Conservation (phyloP, 2,888 invertebrate species). For the Hypsopygia costalis region DNA sequence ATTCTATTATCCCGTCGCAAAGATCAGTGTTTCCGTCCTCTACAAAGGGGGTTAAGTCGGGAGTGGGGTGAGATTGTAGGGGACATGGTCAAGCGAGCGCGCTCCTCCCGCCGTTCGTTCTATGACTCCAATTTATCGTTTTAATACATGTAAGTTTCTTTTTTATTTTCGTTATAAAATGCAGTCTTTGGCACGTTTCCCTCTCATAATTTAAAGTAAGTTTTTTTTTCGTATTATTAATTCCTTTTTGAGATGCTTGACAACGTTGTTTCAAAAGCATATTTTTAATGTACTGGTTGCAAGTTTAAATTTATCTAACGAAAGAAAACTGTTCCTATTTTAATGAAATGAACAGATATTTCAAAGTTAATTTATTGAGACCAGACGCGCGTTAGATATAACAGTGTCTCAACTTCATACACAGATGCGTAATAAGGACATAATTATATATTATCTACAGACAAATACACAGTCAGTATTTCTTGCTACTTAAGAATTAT, state of each 20-base stretch:
- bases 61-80: slow-evolving; percentile 28
- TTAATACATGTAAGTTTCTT: slow-evolving; percentile 42
- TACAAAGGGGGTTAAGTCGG: slow-evolving; percentile 17
- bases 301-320: slow-evolving; percentile 1
- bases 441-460: too few species aligned
- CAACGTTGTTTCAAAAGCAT: background rate
- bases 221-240: background rate
- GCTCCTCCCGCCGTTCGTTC: slow-evolving; percentile 23
- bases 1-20: slow-evolving; percentile 34
- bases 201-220: slow-evolving; percentile 4
- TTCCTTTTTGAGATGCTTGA: background rate
- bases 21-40: slow-evolving; percentile 7
- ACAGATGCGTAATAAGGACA: too few species aligned
- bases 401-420: too few species aligned
- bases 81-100: slow-evolving; percentile 50
- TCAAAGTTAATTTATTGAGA: too few species aligned
- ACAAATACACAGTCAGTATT: too few species aligned
- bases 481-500: too few species aligned
- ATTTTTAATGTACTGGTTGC: slow-evolving; percentile 13
- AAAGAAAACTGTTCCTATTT: too few species aligned
- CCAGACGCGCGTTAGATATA: too few species aligned
- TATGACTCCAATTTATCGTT: slow-evolving; percentile 52
- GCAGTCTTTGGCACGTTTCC: slow-evolving; percentile 9
- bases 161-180: slow-evolving; percentile 30
- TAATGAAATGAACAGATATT: too few species aligned